Evolutionary conservation across 2,888 invertebrate species (phyloP).

Genomic region (Phymatocera aterrima): DNA sequence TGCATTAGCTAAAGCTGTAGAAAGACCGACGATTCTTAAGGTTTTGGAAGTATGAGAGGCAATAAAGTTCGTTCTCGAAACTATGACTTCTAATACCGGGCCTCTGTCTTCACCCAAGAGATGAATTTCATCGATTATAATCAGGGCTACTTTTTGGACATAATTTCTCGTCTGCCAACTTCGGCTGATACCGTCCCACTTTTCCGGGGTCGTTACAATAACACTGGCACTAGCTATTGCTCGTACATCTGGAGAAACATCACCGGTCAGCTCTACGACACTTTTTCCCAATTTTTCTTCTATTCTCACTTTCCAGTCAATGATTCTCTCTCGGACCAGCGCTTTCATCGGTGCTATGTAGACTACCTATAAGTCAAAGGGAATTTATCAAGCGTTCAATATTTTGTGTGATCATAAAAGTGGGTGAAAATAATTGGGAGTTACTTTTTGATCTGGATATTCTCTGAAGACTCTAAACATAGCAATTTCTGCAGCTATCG

Average conservation of each 20-base stretch:
- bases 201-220: conserved; percentile 99
- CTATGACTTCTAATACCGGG: conserved; percentile 96
- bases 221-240: conserved; percentile 91
- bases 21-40: conserved; percentile 94
- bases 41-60: conserved; percentile 90
- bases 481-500: conserved; percentile 97
- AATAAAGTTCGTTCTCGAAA: conserved; percentile 97
- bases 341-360: conserved; percentile 99
- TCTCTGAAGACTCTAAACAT: conserved; percentile 94
- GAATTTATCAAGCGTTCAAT: conserved; percentile 39
- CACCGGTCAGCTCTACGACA: conserved; percentile 97
- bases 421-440: conserved; percentile 11
- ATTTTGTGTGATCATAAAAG: not conserved
- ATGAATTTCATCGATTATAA: conserved; percentile 99
- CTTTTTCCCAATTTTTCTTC: conserved; percentile 84
- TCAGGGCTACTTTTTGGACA: conserved; percentile 92
- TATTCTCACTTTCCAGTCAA: conserved; percentile 94
- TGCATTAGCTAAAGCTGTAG: conserved; percentile 98
- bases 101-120: conserved; percentile 93
- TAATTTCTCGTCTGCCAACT: conserved; percentile 98
- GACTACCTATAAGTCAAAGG: conserved; percentile 85
- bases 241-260: conserved; percentile 90
- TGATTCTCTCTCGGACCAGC: conserved; percentile 95
- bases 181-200: conserved; percentile 99
- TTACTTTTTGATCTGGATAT: conserved; percentile 86